phyloP scores from a whole-genome alignment of 2,888 invertebrate genomes.

The Thymelicus acteon region DNA sequence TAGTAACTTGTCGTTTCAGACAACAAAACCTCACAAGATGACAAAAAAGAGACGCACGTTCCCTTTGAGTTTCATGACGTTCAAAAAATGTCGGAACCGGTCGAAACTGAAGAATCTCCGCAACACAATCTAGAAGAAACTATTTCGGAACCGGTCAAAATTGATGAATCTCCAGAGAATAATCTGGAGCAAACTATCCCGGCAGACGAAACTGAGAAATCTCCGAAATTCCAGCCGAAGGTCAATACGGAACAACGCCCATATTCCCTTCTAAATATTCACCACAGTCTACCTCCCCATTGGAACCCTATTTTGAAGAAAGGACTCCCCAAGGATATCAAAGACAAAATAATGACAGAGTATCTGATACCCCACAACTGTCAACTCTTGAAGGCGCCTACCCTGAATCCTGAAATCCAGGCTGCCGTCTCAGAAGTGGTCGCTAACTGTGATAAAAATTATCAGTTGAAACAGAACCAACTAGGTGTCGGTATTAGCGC shows the following conservation, averaged over 20 bases:
- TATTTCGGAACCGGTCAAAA: no score
- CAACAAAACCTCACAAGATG: no score
- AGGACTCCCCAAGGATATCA: not conserved
- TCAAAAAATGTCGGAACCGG: no score
- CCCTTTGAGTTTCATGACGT: no score
- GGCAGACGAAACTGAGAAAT: no score
- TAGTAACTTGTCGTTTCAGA: no score
- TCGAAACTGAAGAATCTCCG: no score
- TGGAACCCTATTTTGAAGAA: not conserved
- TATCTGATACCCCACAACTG: not conserved
- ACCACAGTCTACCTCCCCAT: not conserved
- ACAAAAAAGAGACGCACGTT: no score
- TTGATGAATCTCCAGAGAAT: no score
- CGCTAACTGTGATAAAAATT: not conserved
- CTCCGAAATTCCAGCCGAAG: no score
- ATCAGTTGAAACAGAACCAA: not conserved
- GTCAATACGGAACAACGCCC: not conserved
- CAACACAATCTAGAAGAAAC: no score
- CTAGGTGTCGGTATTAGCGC: not conserved
- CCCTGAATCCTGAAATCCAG: not conserved
- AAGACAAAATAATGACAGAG: not conserved
- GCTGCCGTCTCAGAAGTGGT: not conserved
- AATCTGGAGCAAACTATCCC: no score
- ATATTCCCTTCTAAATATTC: not conserved
- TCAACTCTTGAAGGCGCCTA: not conserved